Percentiles rank a stretch among this genome's conserved stretches.
Conservation (phyloP, 2,113 vertebrate genomes). For the Brienomyrus brachyistius region DNA sequence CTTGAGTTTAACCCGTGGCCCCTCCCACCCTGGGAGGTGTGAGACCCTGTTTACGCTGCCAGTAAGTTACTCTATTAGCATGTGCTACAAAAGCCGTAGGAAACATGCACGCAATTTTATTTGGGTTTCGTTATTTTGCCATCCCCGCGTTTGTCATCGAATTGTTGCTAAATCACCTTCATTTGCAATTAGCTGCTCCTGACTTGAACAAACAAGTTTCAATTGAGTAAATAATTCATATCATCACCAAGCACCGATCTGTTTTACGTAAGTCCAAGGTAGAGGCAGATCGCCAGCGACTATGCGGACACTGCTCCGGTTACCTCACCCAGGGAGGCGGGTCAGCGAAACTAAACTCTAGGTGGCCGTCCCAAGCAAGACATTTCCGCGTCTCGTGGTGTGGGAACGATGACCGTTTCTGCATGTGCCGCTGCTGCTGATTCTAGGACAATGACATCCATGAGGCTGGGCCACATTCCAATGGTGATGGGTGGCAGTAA, state of each 20-base stretch:
- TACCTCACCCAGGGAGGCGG: not conserved
- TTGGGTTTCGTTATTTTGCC: not conserved
- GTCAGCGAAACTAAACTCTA: not conserved
- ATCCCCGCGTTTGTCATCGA: not conserved
- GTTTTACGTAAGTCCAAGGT: not conserved
- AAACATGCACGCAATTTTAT: not conserved
- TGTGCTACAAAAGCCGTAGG: not conserved
- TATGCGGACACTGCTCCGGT: not conserved
- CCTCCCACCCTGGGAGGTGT: conserved; percentile 29
- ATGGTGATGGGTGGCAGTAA: not conserved
- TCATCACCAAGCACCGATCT: not conserved
- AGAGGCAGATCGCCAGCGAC: not conserved
- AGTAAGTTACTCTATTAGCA: conserved; percentile 1
- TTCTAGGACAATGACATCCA: not conserved
- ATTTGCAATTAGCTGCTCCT: not conserved
- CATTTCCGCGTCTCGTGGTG: not conserved
- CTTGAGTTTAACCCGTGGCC: conserved; percentile 38
- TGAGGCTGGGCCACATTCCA: not conserved
- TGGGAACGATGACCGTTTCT: not conserved
- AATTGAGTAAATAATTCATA: not conserved
- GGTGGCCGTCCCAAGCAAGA: not conserved
- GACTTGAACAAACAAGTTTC: not conserved
- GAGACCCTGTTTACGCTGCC: conserved; percentile 28
- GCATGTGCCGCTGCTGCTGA: not conserved
- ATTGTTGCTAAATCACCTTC: not conserved